phyloP scores from a whole-genome alignment of 2,113 vertebrate species.

The Stercorarius parasiticus region DNA sequence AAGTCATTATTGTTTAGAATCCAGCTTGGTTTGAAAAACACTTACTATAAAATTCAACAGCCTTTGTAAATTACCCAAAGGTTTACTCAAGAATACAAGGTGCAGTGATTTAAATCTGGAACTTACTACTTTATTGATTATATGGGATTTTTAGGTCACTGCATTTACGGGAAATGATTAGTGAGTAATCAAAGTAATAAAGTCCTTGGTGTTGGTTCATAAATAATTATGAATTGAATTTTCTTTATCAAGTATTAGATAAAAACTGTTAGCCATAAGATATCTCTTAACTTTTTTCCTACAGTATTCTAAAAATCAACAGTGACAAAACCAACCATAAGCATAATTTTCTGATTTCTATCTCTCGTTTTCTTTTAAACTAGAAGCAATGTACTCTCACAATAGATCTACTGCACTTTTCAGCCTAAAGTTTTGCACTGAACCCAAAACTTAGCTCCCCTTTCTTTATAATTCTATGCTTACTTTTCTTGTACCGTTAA shows the following conservation, averaged over 20 bases:
- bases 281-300: not conserved
- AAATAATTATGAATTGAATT: conserved; percentile 73
- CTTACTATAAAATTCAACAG: conserved; percentile 92
- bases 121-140: conserved; percentile 87
- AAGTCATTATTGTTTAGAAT: conserved; percentile 99
- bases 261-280: not conserved
- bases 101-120: conserved; percentile 84
- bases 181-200: conserved; percentile 81
- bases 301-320: not conserved
- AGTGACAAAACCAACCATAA: not conserved
- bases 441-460: not conserved
- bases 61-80: conserved; percentile 90
- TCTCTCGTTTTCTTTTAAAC: not conserved
- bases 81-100: conserved; percentile 91
- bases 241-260: conserved; percentile 19
- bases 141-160: conserved; percentile 71
- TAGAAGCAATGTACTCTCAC: not conserved
- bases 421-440: not conserved
- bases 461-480: not conserved
- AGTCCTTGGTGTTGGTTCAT: conserved; percentile 74
- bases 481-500: not conserved
- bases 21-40: conserved; percentile 94
- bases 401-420: not conserved
- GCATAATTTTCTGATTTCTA: not conserved
- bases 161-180: conserved; percentile 82